phyloP scores from a whole-genome alignment of 1,140 invertebrate genomes.

The Platorchestia sp. region DNA sequence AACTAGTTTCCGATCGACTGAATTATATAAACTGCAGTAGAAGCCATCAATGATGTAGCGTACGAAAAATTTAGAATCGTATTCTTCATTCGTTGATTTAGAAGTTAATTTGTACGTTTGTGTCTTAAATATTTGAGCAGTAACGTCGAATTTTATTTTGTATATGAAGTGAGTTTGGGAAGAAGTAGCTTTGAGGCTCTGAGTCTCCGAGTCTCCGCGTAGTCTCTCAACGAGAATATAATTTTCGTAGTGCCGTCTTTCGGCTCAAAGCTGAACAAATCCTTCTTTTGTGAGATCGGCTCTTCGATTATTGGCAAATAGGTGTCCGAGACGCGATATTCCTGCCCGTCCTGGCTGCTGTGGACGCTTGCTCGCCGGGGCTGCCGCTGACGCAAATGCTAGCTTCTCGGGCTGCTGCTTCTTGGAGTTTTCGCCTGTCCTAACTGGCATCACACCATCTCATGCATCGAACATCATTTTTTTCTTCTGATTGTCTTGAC shows the following conservation, averaged over 20 bases:
- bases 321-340: background rate
- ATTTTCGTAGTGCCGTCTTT: background rate
- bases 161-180: background rate
- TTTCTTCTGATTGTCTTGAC: too few species aligned
- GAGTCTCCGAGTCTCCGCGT: background rate
- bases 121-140: background rate
- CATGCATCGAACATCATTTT: too few species aligned
- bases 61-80: background rate
- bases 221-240: background rate
- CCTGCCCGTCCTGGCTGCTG: background rate
- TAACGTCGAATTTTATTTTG: background rate
- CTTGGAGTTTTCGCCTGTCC: background rate
- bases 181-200: background rate
- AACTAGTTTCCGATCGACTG: background rate
- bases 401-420: background rate
- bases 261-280: background rate
- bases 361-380: background rate
- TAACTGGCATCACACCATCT: background rate
- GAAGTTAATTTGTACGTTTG: background rate
- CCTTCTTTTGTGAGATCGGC: conserved; percentile 1
- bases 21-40: background rate
- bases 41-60: background rate
- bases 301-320: conserved; percentile 36
- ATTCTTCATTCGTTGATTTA: background rate
- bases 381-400: background rate